Evolutionary conservation across 2,888 invertebrate genomes (phyloP), one percentile per base, ranked within the genome.

Genomic region (Synergus japonicus): DNA sequence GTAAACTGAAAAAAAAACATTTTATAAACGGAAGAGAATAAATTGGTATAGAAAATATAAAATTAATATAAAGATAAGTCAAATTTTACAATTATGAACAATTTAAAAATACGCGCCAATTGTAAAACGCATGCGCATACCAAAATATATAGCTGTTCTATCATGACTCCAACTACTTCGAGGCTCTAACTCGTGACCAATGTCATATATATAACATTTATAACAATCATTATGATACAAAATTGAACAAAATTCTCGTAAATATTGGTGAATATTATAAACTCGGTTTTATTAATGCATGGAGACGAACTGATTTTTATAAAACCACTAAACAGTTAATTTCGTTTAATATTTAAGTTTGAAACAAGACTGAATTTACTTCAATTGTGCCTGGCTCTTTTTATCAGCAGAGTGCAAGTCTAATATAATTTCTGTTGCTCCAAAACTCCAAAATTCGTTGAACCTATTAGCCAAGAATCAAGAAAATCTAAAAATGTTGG

Each of bases 401-500:
- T 54, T n/a, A n/a, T n/a, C 54, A 54, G 8, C 54, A 69, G 67
- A 69, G 46, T 41, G 46, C 44, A 69, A 69, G 69, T 69, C 49
- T 69, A 29, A 22, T 13, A 13, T 13, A 13, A 29, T 29, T 44
- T 44, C 2, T 1, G 4, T 54, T 8, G 54, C 54, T 54, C 54
- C 54, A 2, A 29, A 29, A 29, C 29, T 29, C 29, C 29, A 54
- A 54, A 54, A 54, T 54, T 54, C 0, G n/a, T 54, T 54, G 54
- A 54, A 54, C 54, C 54, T 54, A 43, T 43, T 43, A 54, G 54
- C n/a, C 15, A 7, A n/a, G 15, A 49, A 54, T n/a, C n/a, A 66
- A 66, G 46, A 22, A 22, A 43, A 29, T 12, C 2, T 73, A 15
- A 73, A 73, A 73, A 73, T 73, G 73, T 22, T 49, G n/a, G 49